Evolutionary conservation across 2,797 vertebrate species (phyloP).

Genomic region (Channa striata): DNA sequence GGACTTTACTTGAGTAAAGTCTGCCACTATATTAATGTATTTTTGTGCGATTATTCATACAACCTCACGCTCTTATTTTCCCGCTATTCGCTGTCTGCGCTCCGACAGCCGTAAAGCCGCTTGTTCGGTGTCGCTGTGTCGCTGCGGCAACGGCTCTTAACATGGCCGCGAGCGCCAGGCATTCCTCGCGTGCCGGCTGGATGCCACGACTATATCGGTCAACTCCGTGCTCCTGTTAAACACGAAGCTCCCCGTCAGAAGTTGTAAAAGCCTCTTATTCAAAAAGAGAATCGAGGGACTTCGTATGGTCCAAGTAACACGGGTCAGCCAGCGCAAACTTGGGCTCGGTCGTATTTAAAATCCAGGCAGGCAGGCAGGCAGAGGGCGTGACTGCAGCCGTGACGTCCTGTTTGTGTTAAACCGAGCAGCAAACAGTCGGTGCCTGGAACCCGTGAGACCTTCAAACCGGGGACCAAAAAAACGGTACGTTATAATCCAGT

Average conservation of each 20-base stretch:
- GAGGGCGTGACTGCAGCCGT: conserved; percentile 66
- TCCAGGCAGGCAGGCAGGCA: not conserved
- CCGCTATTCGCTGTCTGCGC: too few species aligned
- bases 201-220: conserved; percentile 15
- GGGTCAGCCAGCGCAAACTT: too few species aligned
- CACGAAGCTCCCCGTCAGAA: not conserved
- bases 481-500: conserved; percentile 61
- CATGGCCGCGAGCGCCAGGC: conserved; percentile 50
- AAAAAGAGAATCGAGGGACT: not conserved
- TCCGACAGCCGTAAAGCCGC: too few species aligned
- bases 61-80: too few species aligned
- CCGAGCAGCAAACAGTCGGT: conserved; percentile 19
- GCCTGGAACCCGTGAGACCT: conserved; percentile 41
- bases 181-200: conserved; percentile 32
- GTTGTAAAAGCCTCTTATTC: rapidly evolving
- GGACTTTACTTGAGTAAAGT: too few species aligned
- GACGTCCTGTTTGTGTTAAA: conserved; percentile 77
- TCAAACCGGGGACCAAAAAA: conserved; percentile 50
- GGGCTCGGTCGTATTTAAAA: not conserved
- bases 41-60: too few species aligned
- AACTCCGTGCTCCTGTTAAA: conserved; percentile 7
- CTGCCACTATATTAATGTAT: too few species aligned
- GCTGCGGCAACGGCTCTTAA: conserved; percentile 9
- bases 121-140: too few species aligned
- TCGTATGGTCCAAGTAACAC: not conserved